These are phyloP conservation scores for Miichthys miiuy DNA, from an alignment of 2,797 vertebrate genomes.

Conservation along the genomic window DNA sequence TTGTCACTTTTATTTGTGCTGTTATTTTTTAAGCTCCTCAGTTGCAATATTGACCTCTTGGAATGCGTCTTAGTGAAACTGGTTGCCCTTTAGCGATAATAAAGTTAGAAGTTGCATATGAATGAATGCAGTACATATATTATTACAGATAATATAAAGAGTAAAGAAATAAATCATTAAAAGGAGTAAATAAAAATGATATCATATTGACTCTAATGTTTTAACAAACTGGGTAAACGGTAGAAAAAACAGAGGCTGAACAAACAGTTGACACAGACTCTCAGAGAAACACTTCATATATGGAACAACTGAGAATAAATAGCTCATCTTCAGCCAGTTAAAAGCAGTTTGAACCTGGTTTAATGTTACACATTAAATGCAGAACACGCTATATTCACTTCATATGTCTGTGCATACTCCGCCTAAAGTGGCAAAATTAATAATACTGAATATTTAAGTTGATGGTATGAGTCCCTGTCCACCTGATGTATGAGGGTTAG, in stretches of 20 bases:
- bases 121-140: too few relatives aligned
- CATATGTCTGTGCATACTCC: not conserved
- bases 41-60: too few relatives aligned
- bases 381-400: conserved; percentile 21
- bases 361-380: conserved; percentile 46
- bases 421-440: conserved; percentile 41
- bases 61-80: too few relatives aligned
- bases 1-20: too few relatives aligned
- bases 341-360: conserved; percentile 54
- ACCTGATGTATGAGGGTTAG: conserved; percentile 62
- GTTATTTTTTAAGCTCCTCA: too few relatives aligned
- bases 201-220: not conserved
- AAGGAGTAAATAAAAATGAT: too few relatives aligned
- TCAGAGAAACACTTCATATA: conserved; percentile 1
- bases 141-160: too few relatives aligned
- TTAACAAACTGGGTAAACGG: not conserved
- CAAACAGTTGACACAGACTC: not conserved
- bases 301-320: conserved; percentile 18
- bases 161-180: too few relatives aligned
- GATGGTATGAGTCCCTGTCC: conserved; percentile 40
- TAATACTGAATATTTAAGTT: conserved; percentile 33
- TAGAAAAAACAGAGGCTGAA: not conserved
- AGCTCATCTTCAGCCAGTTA: conserved; percentile 19
- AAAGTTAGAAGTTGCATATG: too few relatives aligned
- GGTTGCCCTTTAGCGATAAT: too few relatives aligned